phyloP scores from a whole-genome alignment of 2,797 vertebrate genomes.

The Microchirus variegatus region DNA sequence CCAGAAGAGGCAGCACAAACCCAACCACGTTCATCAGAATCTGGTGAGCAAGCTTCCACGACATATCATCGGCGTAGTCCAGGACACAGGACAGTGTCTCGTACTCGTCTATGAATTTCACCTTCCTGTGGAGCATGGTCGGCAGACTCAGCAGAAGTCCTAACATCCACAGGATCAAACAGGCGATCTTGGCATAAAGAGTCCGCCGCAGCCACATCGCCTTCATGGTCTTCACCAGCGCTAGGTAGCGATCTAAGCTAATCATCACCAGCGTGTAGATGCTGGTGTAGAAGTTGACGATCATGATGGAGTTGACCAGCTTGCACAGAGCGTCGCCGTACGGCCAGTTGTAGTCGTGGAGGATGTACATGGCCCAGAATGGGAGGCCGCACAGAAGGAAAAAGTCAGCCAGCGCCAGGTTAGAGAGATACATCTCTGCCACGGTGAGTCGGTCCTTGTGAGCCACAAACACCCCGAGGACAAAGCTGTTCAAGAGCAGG shows the following conservation, averaged over 20 bases:
- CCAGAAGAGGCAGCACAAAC: slow-evolving; percentile 84
- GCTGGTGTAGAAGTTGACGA: slow-evolving; percentile 88
- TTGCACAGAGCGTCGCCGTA: slow-evolving; percentile 89
- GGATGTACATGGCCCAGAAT: slow-evolving; percentile 90
- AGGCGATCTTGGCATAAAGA: slow-evolving; percentile 83
- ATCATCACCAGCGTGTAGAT: slow-evolving; percentile 90
- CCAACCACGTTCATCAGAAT: slow-evolving; percentile 81
- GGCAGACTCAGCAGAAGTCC: slow-evolving; percentile 82
- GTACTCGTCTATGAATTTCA: slow-evolving; percentile 18
- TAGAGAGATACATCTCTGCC: slow-evolving; percentile 91
- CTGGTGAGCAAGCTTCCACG: slow-evolving; percentile 82
- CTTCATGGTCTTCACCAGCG: slow-evolving; percentile 89
- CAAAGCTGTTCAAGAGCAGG: slow-evolving; percentile 86
- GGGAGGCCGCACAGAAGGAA: slow-evolving; percentile 85
- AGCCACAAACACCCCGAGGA: slow-evolving; percentile 83
- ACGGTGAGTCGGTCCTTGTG: slow-evolving; percentile 86
- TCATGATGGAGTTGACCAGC: slow-evolving; percentile 78
- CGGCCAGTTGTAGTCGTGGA: slow-evolving; percentile 84
- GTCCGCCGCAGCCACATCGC: slow-evolving; percentile 81
- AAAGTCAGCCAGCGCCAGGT: slow-evolving; percentile 88
- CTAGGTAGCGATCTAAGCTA: slow-evolving; percentile 92
- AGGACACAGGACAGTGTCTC: slow-evolving; percentile 73
- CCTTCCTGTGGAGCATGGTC: slow-evolving; percentile 76
- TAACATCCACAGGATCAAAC: slow-evolving; percentile 84
- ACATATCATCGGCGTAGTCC: slow-evolving; percentile 39